These are phyloP conservation scores for Drosophila nigromelanica DNA, from an alignment of 1,140 invertebrate genomes.

Conservation along the genomic window DNA sequence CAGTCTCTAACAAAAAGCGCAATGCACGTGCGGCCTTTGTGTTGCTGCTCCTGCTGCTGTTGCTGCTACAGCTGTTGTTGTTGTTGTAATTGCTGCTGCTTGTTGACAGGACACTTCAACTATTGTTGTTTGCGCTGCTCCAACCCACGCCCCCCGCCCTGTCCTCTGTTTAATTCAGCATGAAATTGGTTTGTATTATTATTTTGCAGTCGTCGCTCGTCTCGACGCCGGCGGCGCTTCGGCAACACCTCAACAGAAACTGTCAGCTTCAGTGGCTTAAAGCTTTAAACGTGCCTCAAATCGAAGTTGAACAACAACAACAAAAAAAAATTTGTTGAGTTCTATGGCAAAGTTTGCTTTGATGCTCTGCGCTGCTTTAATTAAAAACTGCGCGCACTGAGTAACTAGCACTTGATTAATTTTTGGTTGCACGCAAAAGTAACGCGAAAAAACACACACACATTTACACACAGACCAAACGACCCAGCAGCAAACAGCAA, in stretches of 20 bases:
- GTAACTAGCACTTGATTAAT: constrained; percentile 81
- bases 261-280: constrained; percentile 28
- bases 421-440: constrained; percentile 81
- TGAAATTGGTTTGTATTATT: constrained; percentile 83
- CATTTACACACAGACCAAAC: constrained; percentile 24
- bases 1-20: constrained; percentile 57
- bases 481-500: constrained; percentile 36
- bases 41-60: constrained; percentile 12
- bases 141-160: not conserved
- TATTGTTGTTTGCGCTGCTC: constrained; percentile 64
- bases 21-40: constrained; percentile 74
- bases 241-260: constrained; percentile 58
- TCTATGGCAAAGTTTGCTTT: constrained; percentile 67
- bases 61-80: constrained; percentile 32
- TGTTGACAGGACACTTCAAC: constrained; percentile 81
- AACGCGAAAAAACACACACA: constrained; percentile 55
- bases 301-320: not conserved
- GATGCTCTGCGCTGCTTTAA: constrained; percentile 71
- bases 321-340: constrained; percentile 15
- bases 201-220: constrained; percentile 64
- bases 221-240: constrained; percentile 47
- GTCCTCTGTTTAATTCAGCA: constrained; percentile 71
- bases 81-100: constrained; percentile 63
- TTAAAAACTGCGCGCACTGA: constrained; percentile 73
- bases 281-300: constrained; percentile 27